Percentiles rank a stretch among this genome's conserved stretches.
Evolutionary conservation across 2,888 invertebrate genomes (phyloP).

Genomic region (Eucera pruinosa): DNA sequence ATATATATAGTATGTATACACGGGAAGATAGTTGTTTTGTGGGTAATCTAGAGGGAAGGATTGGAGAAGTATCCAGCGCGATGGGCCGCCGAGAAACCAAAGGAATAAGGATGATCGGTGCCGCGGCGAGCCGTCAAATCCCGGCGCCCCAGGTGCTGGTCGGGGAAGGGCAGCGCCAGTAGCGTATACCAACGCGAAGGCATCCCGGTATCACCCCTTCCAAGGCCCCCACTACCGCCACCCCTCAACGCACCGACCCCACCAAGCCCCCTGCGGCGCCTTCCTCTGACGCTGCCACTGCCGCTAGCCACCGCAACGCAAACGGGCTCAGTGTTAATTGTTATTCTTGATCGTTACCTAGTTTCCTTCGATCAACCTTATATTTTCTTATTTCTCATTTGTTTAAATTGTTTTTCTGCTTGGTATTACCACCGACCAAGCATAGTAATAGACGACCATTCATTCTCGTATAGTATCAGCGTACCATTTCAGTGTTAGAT

Average conservation of each 20-base stretch:
- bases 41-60: slow-evolving; percentile 83
- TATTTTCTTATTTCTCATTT: not conserved
- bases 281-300: slow-evolving; percentile 82
- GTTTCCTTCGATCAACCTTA: slow-evolving; percentile 30
- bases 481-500: too few relatives aligned
- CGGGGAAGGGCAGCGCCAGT: slow-evolving; percentile 95
- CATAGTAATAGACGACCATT: too few relatives aligned
- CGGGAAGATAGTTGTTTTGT: not conserved
- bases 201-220: slow-evolving; percentile 86
- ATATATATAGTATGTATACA: slow-evolving; percentile 4
- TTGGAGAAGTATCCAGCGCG: slow-evolving; percentile 96
- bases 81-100: slow-evolving; percentile 89
- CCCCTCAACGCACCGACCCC: slow-evolving; percentile 82
- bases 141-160: slow-evolving; percentile 95
- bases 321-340: slow-evolving; percentile 76
- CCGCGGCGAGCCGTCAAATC: slow-evolving; percentile 88
- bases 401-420: too few relatives aligned
- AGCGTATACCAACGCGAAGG: slow-evolving; percentile 95
- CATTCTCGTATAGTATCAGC: too few relatives aligned
- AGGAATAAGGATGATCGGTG: slow-evolving; percentile 88
- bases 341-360: slow-evolving; percentile 43
- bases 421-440: too few relatives aligned
- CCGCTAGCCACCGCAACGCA: slow-evolving; percentile 81
- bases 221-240: slow-evolving; percentile 83
- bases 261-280: slow-evolving; percentile 81